Evolutionary conservation across 2,113 vertebrate species (phyloP).

Genomic region (Ovis canadensis): DNA sequence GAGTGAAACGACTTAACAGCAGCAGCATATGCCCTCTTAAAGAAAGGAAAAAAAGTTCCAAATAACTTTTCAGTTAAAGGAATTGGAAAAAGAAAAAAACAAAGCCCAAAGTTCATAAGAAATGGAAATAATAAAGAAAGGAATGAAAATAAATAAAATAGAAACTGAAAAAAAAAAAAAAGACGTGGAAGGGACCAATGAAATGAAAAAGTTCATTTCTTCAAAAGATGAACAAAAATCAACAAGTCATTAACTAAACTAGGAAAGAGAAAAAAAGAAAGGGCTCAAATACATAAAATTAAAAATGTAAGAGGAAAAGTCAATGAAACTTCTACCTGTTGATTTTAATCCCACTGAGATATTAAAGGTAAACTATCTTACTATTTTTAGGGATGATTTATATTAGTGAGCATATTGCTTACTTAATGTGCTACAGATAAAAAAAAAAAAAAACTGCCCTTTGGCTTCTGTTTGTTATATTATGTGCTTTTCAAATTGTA

Average conservation of each 20-base stretch:
- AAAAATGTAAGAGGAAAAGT: neutral
- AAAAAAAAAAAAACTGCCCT: neutral
- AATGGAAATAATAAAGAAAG: neutral
- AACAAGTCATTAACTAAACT: neutral
- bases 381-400: constrained; percentile 27
- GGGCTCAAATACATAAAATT: neutral
- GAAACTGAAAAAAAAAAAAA: neutral
- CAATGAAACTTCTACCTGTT: constrained; percentile 42
- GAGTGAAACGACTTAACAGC: too few relatives aligned
- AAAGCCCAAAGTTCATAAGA: neutral
- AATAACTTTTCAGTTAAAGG: neutral
- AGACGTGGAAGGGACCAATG: neutral
- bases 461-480: neutral
- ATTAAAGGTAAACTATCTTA: constrained; percentile 52
- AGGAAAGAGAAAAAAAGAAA: neutral
- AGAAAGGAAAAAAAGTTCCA: neutral
- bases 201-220: neutral
- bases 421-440: accelerated
- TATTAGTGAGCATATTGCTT: constrained; percentile 1
- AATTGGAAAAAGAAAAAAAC: neutral
- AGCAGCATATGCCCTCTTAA: neutral
- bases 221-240: neutral
- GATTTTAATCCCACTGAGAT: constrained; percentile 41
- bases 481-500: neutral
- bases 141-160: neutral